A percentile compares a stretch with the other conserved stretches of the same genome.
Conservation (phyloP, 2,113 vertebrate species). For the Corythoichthys intestinalis region DNA sequence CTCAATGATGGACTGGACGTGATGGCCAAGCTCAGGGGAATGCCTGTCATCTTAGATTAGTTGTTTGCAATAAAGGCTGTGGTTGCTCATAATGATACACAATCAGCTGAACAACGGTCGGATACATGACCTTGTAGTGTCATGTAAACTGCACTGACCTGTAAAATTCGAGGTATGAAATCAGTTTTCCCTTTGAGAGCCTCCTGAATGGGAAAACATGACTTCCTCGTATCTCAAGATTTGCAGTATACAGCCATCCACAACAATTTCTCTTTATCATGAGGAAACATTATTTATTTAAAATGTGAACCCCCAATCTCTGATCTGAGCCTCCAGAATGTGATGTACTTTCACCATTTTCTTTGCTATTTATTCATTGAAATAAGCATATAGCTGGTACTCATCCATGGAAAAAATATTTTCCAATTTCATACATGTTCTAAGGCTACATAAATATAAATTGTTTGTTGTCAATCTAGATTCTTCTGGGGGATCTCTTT, state of each 20-base stretch:
- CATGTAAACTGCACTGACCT: slow-evolving; percentile 12
- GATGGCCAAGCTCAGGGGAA: slow-evolving; percentile 42
- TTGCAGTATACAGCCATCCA: background rate
- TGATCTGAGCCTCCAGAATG: no score
- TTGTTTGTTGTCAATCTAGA: no score
- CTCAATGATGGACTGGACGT: slow-evolving; percentile 19
- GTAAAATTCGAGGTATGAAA: background rate
- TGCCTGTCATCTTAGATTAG: slow-evolving; percentile 51
- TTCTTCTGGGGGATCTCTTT: no score
- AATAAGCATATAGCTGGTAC: no score
- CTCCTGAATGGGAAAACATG: background rate
- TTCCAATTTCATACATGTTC: no score
- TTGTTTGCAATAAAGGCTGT: slow-evolving; percentile 36
- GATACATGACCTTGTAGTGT: slow-evolving; percentile 29
- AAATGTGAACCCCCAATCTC: background rate
- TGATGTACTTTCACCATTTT: no score
- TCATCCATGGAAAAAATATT: no score
- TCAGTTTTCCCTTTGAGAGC: background rate
- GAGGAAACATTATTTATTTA: background rate
- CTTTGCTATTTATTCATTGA: no score
- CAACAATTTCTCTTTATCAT: background rate
- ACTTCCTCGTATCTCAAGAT: background rate
- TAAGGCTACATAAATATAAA: no score
- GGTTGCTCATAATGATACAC: slow-evolving; percentile 27
- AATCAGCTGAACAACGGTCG: slow-evolving; percentile 25